phyloP scores from a whole-genome alignment of 2,888 invertebrate species.

The Frankliniella intonsa region DNA sequence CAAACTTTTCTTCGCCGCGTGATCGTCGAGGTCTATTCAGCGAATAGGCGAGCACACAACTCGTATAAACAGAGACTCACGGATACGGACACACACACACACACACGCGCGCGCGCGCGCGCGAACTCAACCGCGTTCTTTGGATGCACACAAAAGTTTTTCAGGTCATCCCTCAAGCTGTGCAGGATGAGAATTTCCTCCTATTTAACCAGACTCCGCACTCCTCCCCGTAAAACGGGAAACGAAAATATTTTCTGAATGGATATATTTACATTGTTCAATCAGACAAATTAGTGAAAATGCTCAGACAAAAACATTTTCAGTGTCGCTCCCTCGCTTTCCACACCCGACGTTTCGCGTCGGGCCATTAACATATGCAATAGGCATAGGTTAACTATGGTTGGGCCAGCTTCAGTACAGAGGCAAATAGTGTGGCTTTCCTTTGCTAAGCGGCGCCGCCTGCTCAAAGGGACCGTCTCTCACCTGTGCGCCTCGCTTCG shows the following conservation, averaged over 20 bases:
- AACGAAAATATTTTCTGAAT: not conserved
- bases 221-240: not conserved
- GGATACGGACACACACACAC: not conserved
- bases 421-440: too few species aligned
- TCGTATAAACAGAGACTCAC: constrained; percentile 6
- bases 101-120: not conserved
- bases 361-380: too few species aligned
- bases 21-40: constrained; percentile 4
- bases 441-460: not conserved
- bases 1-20: constrained; percentile 16
- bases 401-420: too few species aligned
- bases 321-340: too few species aligned
- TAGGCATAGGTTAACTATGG: too few species aligned
- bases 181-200: not conserved
- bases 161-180: not conserved
- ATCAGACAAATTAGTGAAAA: too few species aligned
- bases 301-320: too few species aligned
- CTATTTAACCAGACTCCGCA: not conserved
- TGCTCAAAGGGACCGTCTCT: not conserved
- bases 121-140: not conserved
- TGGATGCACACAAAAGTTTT: not conserved
- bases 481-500: not conserved
- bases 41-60: constrained; percentile 9
- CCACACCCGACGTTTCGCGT: too few species aligned
- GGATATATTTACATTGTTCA: too few species aligned